Evolutionary conservation across 2,888 invertebrate genomes (phyloP), one percentile per base, ranked within the genome.

Genomic region (Diplazon laetatorius): DNA sequence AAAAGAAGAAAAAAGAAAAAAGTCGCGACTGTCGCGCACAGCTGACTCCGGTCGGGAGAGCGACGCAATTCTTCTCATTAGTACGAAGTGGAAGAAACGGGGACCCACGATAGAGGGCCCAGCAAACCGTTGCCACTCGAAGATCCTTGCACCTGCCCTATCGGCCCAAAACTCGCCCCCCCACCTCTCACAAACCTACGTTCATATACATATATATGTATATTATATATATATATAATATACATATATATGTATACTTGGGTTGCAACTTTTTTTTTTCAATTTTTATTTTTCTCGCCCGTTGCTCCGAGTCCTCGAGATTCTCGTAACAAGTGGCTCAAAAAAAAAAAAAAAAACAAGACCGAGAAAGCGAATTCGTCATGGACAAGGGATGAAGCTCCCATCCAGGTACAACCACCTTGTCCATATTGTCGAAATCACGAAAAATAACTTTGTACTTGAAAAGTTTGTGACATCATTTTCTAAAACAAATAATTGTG

Each of bases 51-150:
- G 52, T 75, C 68, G 68, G 25, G 30, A 55, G 68, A 62, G 44
- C 72, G 25, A 12, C 46, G 66, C 55, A 72, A 73, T 66, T 74
- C 70, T 74, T 70, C 78, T 78, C 78, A 74, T 78, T 78, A 74
- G 78, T 65, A 25, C 48, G 22, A 60, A n/a, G 66, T 60, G 55
- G 48, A 62, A 62, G 70, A 6, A 66, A 65, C 69, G 50, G 22
- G 39, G 72, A 20, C 42, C 30, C 57, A 46, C 48, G 50, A 52
- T 14, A 37, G n/a, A n/a, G n/a, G n/a, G 65, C 70, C 6, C 44
- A 55, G 60, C 78, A 70, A 70, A 77, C 77, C 72, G 77, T 62
- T 80, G 57, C 30, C 74, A 74, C 81, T 80, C 60, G 69, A 73
- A 44, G 63, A 55, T 74, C 62, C 77, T 2, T 6, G 30, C 30